Percentiles rank a stretch among this genome's conserved stretches.
These are phyloP conservation scores for Xiphophorus hellerii DNA, from an alignment of 2,113 vertebrate species.

Conservation along the genomic window DNA sequence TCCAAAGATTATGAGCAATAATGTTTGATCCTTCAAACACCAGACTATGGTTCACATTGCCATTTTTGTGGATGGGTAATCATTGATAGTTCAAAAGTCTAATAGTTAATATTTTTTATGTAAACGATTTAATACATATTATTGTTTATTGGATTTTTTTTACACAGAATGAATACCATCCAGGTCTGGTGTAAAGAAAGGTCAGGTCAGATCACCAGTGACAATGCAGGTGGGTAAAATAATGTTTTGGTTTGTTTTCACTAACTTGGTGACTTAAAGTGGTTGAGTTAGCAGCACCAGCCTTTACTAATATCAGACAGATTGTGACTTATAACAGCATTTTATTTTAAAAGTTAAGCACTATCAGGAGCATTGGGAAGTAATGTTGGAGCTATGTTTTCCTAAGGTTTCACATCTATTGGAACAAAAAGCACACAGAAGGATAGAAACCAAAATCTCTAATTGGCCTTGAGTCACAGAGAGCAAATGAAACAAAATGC, in stretches of 20 bases:
- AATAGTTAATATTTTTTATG: neutral
- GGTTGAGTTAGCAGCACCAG: neutral
- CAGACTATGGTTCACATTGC: slow-evolving; percentile 18
- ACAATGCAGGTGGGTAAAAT: slow-evolving; percentile 36
- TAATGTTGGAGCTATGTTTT: too few species aligned
- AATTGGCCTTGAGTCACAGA: neutral
- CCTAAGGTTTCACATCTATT: too few species aligned
- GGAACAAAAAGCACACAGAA: too few species aligned
- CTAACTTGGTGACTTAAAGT: neutral
- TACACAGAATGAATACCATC: neutral
- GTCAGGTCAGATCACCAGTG: neutral
- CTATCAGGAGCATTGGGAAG: too few species aligned
- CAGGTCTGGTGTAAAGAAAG: slow-evolving; percentile 32
- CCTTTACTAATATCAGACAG: neutral
- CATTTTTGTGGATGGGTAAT: neutral
- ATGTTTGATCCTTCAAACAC: slow-evolving; percentile 20
- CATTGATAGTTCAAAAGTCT: neutral
- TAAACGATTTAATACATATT: neutral
- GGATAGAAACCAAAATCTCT: too few species aligned
- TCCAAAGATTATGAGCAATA: neutral
- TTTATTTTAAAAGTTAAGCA: too few species aligned
- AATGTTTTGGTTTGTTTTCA: slow-evolving; percentile 16
- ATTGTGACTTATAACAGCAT: neutral
- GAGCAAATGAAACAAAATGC: neutral
- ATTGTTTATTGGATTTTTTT: neutral